phyloP scores from a whole-genome alignment of 2,113 vertebrate genomes.

The Sciurus niger region DNA sequence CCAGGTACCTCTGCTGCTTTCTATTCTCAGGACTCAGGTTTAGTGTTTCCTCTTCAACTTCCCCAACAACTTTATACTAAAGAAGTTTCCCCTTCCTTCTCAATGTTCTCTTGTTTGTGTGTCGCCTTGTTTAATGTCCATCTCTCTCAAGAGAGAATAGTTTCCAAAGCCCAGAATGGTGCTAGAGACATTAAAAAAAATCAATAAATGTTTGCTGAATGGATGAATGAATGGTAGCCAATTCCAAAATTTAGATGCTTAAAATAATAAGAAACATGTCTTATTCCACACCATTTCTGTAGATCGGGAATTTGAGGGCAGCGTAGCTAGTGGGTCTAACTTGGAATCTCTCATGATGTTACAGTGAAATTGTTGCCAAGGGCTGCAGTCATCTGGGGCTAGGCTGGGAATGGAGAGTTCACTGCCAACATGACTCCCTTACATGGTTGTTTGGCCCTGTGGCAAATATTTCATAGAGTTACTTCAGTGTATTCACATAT shows the following conservation, averaged over 20 bases:
- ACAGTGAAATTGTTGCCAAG: not conserved
- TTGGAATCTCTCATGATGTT: not conserved
- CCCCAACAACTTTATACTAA: not conserved
- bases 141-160: not conserved
- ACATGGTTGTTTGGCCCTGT: not conserved
- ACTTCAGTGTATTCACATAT: not conserved
- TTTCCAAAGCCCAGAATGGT: not conserved
- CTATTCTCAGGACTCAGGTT: not conserved
- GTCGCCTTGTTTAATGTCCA: not conserved
- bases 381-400: not conserved
- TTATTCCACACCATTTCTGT: not conserved
- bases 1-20: not conserved
- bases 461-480: not conserved
- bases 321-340: not conserved
- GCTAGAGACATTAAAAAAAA: not conserved
- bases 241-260: not conserved
- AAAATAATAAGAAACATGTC: not conserved
- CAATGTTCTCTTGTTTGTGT: not conserved
- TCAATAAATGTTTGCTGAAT: not conserved
- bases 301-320: not conserved
- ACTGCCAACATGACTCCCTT: not conserved
- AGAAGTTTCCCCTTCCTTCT: not conserved
- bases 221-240: constrained; percentile 18
- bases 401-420: not conserved
- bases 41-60: not conserved